Base-by-base conservation (phyloP, 2,888 invertebrate species). In the Caenorhabditis panamensis region DNA sequence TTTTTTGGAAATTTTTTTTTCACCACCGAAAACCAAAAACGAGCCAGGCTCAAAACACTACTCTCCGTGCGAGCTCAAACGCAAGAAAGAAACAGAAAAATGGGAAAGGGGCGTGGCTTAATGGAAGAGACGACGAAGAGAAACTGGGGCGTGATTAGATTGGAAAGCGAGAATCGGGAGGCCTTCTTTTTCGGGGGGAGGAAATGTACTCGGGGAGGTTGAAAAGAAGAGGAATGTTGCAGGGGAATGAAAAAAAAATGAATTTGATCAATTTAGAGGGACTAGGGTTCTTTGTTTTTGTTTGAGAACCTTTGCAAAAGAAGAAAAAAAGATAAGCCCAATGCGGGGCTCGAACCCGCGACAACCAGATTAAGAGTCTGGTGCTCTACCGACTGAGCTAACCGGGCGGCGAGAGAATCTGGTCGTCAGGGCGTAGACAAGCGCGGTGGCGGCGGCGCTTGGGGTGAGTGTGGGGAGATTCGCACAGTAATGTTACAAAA, bases 311-410 rank as follows among this genome's bases (percentile, higher is more conserved):
- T 63, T 44, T n/a, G n/a, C 28, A 24, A 11, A 28, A 1, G 22
- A 53, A 31, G 24, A 36, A 36, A 56, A 28, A 22, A 54, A 67
- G 26, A 66, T 26, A 37, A 87, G 88, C 87, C 87, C 88, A 85
- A 88, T 88, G 87, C 87, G 88, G 88, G 88, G 88, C 88, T 88
- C 88, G 88, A 88, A 88, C 88, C 88, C 88, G 87, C 87, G 88
- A 88, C 87, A 88, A 84, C 88, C 88, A 88, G 88, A 88, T 88
- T 88, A 88, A 88, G 88, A 88, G 88, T 88, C 87, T 88, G 88
- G 88, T 88, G 88, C 88, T 88, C 88, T 88, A 88, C 88, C 88
- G 88, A 88, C 88, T 88, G 88, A 88, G 88, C 88, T 88, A 88
- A 88, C 88, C 87, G 87, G 87, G 84, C 87, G 69, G 64, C 71